Evolutionary conservation across 2,113 vertebrate genomes (phyloP), one percentile per base, ranked within the genome.

Genomic region (Bos javanicus): DNA sequence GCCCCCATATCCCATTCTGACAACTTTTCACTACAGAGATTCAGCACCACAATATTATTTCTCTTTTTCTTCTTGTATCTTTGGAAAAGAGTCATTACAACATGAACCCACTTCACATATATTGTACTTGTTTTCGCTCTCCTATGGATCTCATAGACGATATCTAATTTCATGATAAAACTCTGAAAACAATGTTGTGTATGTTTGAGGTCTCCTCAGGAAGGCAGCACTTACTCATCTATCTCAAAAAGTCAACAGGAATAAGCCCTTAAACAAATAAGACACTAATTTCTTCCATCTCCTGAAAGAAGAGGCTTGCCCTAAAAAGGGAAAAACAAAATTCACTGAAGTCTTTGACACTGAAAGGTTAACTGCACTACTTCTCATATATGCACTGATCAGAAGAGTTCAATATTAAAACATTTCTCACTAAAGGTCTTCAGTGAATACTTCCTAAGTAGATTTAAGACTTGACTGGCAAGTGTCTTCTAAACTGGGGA

Each of bases 151-250:
- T 97, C 43, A 3, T 10, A 71, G 56, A 90, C 23, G 74, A 23
- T 28, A 74, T 62, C 62, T 74, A 14, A 92, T 94, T 95, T 83
- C 48, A 1, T 96, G 92, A 80, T 92, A 64, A 95, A 91, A 95
- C 74, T 87, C 62, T 23, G 43, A 90, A 93, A 96, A 97, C 50
- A 87, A 84, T 17, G n/a, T 52, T 95, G 97, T 98, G 16, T 96
- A 92, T 97, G 54, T 92, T 13, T 97, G 74, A 96, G 43, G 87
- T 95, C 84, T 96, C 81, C 90, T 96, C 21, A 25, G 80, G 74
- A 97, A 96, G 46, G 46, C 92, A 94, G 80, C 36, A 87, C 87
- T 98, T 98, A 97, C 94, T 97, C 97, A 97, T 93, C n/a, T 15
- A 90, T 91, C 96, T 97, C 92, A 95, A 84, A 95, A 94, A 71